A percentile compares a stretch with the other conserved stretches of the same genome.
These are phyloP conservation scores for Loxodonta africana DNA, from an alignment of 2,113 vertebrate genomes.

Conservation along the genomic window DNA sequence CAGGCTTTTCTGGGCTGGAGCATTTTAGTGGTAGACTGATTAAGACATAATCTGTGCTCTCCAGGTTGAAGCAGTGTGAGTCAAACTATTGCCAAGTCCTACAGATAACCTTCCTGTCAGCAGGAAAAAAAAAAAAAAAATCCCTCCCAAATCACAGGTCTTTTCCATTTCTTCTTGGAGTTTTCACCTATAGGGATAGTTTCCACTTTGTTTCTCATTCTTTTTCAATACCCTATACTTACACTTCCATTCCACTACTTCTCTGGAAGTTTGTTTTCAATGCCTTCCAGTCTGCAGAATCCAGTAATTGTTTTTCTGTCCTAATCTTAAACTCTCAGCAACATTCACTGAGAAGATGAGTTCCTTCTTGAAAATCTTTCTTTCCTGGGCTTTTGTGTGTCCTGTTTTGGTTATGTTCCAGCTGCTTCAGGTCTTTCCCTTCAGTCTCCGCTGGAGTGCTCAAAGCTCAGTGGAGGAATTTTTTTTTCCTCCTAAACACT, in stretches of 20 bases:
- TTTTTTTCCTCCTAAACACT: neutral
- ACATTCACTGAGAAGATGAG: neutral
- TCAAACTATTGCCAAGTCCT: too few species aligned
- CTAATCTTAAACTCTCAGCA: neutral
- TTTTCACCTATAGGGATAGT: accelerated
- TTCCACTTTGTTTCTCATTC: neutral
- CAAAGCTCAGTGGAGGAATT: neutral
- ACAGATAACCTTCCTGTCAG: neutral
- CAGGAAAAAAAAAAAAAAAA: neutral
- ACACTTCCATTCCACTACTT: neutral
- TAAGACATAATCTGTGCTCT: neutral
- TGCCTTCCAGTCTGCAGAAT: neutral
- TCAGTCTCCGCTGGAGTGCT: neutral
- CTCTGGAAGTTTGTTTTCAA: neutral
- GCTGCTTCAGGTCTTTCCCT: neutral
- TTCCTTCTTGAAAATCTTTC: neutral
- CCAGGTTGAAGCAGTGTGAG: neutral
- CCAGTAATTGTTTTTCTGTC: neutral
- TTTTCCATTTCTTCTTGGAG: neutral
- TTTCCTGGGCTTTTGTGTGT: neutral
- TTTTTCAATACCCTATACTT: neutral
- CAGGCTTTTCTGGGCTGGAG: neutral
- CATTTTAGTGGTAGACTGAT: neutral
- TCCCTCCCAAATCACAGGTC: neutral
- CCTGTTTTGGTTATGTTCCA: neutral